Base-by-base conservation (phyloP, 2,113 vertebrate species). In the Typhlomys cinereus region DNA sequence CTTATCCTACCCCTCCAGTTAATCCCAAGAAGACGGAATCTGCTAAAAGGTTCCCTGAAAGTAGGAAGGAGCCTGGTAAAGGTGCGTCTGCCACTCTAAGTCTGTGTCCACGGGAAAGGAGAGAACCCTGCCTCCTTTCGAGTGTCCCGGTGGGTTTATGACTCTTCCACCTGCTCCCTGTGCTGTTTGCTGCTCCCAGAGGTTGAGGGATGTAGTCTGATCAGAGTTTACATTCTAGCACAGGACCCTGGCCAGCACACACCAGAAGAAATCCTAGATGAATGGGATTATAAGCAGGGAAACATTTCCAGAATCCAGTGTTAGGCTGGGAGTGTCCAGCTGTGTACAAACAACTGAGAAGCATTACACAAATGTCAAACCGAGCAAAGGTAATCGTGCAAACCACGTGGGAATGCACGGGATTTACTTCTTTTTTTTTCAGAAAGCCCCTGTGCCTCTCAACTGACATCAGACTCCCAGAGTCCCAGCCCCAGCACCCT, bases 11-110 rank as follows among this genome's bases (percentile, higher is more conserved):
- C 31, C 11, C 27, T 20, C 39, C 0, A 23, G n/a, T 39, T 61
- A 29, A 41, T 20, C 18, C 41, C 1, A 12, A 67, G 62, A 64
- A 85, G 73, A 66, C 7, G 0, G 1, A 62, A n/a, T 21, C 21
- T n/a, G 15, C 2, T 36, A 27, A 27, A 57, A 34, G 23, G 48
- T 34, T 81, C 36, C 41, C 41, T 29, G 46, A 21, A 3, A 34
- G 13, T 8, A 5, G 44, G 20, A 2, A 50, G 27, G 0, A 1
- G 7, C 11, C 6, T 1, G 61, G 1, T 6, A 12, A 57, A 14
- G 48, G 34, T 21, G 39, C 39, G 31, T 9, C 48, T 48, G 48
- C 34, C 1, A 34, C 18, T 13, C 21, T 8, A n/a, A 31, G 23
- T 41, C 20, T 73, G 50, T 73, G 27, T n/a, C 54, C 23, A 1